Conservation (phyloP, 2,888 invertebrate species). For the Alentia gelatinosa region DNA sequence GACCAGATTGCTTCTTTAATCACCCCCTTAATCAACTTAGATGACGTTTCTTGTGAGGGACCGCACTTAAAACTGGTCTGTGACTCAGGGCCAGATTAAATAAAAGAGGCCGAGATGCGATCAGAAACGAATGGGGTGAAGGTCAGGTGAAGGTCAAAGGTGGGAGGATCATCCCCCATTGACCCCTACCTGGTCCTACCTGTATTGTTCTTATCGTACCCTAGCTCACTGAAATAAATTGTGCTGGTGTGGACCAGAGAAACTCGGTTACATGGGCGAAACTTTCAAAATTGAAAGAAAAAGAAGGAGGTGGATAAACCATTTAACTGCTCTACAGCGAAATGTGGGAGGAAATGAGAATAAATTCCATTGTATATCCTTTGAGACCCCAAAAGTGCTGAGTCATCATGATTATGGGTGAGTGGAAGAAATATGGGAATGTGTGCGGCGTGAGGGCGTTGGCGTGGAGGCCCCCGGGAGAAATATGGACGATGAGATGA, state of each 20-base stretch:
- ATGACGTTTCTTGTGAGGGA: not conserved
- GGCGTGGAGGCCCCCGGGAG: conserved; percentile 23
- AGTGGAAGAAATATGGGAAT: not conserved
- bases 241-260: not conserved
- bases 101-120: not conserved
- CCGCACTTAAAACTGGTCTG: not conserved
- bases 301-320: too few relatives aligned
- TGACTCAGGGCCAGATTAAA: not conserved
- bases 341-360: not conserved
- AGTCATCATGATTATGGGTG: not conserved
- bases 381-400: not conserved
- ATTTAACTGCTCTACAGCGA: too few relatives aligned
- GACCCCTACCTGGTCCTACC: conserved; percentile 25
- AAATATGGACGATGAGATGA: conserved; percentile 38
- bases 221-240: not conserved
- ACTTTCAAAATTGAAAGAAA: too few relatives aligned
- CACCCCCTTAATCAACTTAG: not conserved
- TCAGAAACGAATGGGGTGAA: not conserved
- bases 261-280: not conserved
- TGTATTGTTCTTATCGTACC: not conserved
- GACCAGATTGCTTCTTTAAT: not conserved
- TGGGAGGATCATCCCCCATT: not conserved
- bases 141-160: conserved; percentile 5
- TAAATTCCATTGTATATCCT: conserved; percentile 8
- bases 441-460: not conserved